These are phyloP conservation scores for Callithrix jacchus DNA, from an alignment of 2,113 vertebrate species.

Conservation along the genomic window DNA sequence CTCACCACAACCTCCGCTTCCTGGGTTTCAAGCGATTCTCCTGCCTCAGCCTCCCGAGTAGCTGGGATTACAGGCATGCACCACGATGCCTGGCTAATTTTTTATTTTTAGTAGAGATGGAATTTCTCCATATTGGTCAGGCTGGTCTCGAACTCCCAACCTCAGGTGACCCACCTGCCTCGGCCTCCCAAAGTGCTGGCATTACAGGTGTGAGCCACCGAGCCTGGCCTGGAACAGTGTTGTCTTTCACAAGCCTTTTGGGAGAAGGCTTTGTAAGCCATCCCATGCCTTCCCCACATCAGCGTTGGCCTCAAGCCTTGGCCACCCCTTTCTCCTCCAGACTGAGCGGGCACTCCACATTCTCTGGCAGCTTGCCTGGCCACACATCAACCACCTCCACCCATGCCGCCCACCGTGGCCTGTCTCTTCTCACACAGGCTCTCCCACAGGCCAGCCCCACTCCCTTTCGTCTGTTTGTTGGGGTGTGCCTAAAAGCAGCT, in stretches of 20 bases:
- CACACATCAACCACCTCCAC: accelerated
- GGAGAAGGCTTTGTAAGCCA: not conserved
- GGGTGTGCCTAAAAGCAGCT: not conserved
- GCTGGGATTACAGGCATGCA: no score
- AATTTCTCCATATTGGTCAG: no score
- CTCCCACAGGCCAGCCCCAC: not conserved
- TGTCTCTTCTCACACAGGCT: not conserved
- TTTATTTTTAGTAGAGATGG: no score
- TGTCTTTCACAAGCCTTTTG: not conserved
- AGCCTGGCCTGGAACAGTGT: not conserved
- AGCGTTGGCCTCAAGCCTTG: accelerated
- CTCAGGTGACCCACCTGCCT: no score
- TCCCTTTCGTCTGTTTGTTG: not conserved
- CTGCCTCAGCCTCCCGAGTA: no score
- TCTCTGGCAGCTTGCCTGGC: not conserved
- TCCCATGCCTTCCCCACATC: not conserved
- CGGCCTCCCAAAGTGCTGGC: no score
- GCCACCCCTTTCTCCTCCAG: accelerated
- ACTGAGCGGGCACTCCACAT: not conserved
- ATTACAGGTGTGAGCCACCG: no score
- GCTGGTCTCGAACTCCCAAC: no score
- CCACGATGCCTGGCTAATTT: no score
- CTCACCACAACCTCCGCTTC: no score
- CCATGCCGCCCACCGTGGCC: no score
- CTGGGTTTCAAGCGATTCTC: no score